phyloP scores from a whole-genome alignment of 2,888 invertebrate species.

The Noctua pronuba region DNA sequence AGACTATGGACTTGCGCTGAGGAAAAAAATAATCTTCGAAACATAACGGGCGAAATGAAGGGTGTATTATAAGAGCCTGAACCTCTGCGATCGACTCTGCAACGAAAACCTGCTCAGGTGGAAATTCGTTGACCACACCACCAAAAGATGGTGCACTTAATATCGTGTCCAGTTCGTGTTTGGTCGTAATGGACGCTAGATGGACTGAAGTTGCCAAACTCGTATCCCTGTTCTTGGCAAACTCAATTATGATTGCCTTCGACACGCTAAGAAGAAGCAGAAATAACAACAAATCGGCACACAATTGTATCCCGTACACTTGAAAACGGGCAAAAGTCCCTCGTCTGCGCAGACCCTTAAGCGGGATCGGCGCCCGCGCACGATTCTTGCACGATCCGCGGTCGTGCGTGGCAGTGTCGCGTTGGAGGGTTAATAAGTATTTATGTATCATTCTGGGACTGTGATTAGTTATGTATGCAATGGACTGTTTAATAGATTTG shows the following conservation, averaged over 20 bases:
- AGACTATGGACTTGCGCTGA: background rate
- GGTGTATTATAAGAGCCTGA: background rate
- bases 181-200: background rate
- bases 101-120: background rate
- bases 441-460: conserved; percentile 40
- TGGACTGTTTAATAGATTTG: conserved; percentile 2
- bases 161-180: background rate
- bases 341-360: conserved; percentile 1
- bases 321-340: background rate
- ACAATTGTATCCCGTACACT: background rate
- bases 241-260: background rate
- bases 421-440: conserved; percentile 50
- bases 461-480: conserved; percentile 33
- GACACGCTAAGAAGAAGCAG: background rate
- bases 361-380: conserved; percentile 36
- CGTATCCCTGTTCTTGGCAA: background rate
- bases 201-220: background rate
- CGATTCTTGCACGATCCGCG: conserved; percentile 55
- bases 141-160: background rate
- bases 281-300: background rate
- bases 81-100: background rate
- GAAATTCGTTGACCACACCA: background rate
- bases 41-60: background rate
- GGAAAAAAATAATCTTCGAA: background rate
- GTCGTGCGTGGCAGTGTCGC: conserved; percentile 45